These are phyloP conservation scores for Sialis lutaria DNA, from an alignment of 2,888 invertebrate species.

Conservation along the genomic window DNA sequence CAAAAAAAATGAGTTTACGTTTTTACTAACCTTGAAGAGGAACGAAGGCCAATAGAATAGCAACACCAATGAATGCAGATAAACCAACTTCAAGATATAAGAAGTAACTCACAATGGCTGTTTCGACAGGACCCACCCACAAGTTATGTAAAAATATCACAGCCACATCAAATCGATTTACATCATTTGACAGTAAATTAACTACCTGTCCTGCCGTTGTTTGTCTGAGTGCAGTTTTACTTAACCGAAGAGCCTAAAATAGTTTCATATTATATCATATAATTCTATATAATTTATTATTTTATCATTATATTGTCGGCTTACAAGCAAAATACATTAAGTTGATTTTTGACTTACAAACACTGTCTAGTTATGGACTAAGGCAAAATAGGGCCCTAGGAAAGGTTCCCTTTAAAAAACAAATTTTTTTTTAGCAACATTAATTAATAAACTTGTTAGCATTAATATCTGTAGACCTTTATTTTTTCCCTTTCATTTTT, in stretches of 20 bases:
- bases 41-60: conserved; percentile 50
- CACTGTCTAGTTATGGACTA: too few relatives aligned
- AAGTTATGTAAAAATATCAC: conserved; percentile 78
- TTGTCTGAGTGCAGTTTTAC: conserved; percentile 54
- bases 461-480: too few relatives aligned
- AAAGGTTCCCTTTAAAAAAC: too few relatives aligned
- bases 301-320: background rate
- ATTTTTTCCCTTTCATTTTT: too few relatives aligned
- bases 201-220: conserved; percentile 64
- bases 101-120: conserved; percentile 53
- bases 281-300: background rate
- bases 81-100: conserved; percentile 40
- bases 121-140: conserved; percentile 76
- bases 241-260: conserved; percentile 17
- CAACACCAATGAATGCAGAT: conserved; percentile 52
- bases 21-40: conserved; percentile 53
- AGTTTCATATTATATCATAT: background rate
- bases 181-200: conserved; percentile 90
- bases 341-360: background rate
- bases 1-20: too few relatives aligned
- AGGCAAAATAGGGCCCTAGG: too few relatives aligned
- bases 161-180: conserved; percentile 81
- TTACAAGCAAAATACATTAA: background rate
- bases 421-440: too few relatives aligned
- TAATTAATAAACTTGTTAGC: too few relatives aligned